phyloP scores from a whole-genome alignment of 2,113 vertebrate species.

The Cynopterus brachyotis region DNA sequence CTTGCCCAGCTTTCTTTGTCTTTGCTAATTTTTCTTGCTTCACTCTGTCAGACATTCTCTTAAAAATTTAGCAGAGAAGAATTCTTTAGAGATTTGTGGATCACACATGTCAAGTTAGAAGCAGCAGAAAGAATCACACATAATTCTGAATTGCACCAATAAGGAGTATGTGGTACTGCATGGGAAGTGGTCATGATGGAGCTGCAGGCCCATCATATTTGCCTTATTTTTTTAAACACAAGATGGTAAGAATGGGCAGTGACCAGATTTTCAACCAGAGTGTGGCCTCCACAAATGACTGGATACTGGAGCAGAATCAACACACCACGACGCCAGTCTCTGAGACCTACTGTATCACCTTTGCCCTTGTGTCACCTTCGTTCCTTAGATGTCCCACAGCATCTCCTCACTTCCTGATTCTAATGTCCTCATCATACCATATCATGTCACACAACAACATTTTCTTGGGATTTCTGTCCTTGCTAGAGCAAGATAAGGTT shows the following conservation, averaged over 20 bases:
- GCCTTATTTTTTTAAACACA: not conserved
- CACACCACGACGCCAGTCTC: not conserved
- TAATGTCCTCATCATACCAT: not conserved
- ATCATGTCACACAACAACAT: not conserved
- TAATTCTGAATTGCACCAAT: conserved; percentile 71
- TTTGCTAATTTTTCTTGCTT: conserved; percentile 52
- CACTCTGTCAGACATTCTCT: conserved; percentile 53
- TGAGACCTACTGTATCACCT: not conserved
- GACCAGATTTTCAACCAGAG: not conserved
- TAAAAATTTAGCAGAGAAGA: conserved; percentile 82
- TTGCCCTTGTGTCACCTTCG: not conserved
- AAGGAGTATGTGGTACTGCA: not conserved
- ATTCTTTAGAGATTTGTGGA: conserved; percentile 79
- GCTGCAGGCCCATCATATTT: not conserved
- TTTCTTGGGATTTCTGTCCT: not conserved
- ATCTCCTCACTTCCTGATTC: not conserved
- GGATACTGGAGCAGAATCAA: not conserved
- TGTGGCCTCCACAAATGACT: not conserved
- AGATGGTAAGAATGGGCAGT: not conserved
- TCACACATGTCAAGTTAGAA: conserved; percentile 81
- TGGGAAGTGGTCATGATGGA: not conserved
- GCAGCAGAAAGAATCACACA: conserved; percentile 72
- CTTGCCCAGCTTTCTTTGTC: conserved; percentile 44
- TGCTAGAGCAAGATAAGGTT: not conserved
- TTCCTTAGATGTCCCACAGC: not conserved